Evolutionary conservation across 2,113 vertebrate genomes (phyloP), one percentile per base, ranked within the genome.

Genomic region (Cynoglossus semilaevis): DNA sequence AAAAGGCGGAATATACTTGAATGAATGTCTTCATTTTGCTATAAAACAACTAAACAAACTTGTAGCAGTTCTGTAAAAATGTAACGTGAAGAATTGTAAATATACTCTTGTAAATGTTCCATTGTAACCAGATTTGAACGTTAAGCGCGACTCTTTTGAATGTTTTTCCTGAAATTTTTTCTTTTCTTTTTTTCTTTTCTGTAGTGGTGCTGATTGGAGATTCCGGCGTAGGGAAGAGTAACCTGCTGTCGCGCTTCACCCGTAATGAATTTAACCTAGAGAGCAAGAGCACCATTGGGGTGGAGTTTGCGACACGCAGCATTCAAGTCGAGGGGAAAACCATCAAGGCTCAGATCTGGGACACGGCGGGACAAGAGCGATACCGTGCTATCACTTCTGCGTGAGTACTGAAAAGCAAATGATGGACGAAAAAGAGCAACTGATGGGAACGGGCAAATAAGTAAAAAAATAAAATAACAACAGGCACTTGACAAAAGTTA

Each of bases 341-440:
- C 0, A 81, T 94, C 74, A 95, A 94, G 85, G 93, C 93, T 15
- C 93, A 94, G 87, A 94, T 94, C 73, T 94, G 93, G 93, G 93
- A 94, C 81, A 94, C 93, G 0, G 93, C 93, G 0, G 93, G 93
- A 38, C 93, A 93, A 88, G 93, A 95, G 82, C 87, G 93, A 5
- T 94, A 94, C 84, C 80, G 93, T 0, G 94, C 93, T 62, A 94
- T 94, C 85, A 94, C 94, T 14, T 92, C 94, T 0, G 93, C 93
- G 93, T 94, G 81, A 93, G 93, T 90, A 42, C 44, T 29, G 48
- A 2, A 40, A 15, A 44, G 0, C 0, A 1, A 10, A 50, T 15
- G 36, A n/a, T 19, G 40, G n/a, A 42, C 15, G 41, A 4, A n/a
- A n/a, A n/a, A n/a, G n/a, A 37, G 11, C 18, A 15, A 9, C 3